A percentile compares a stretch with the other conserved stretches of the same genome.
Evolutionary conservation across 1,140 invertebrate species (phyloP).

Genomic region (Homarus americanus): DNA sequence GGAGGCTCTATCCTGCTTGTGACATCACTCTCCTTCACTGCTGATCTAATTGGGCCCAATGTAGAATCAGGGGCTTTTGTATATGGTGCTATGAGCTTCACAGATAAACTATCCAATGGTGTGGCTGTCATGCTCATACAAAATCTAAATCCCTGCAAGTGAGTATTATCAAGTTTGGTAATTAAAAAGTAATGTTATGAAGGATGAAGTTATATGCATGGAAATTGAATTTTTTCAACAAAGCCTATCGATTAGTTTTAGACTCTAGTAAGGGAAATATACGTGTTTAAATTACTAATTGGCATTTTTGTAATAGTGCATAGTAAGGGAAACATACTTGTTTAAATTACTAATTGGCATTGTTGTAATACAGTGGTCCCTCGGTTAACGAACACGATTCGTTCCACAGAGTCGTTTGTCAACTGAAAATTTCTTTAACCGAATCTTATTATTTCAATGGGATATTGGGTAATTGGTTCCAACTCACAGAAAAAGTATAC

Average conservation of each 20-base stretch:
- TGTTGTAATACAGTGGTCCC: no score
- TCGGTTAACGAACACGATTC: no score
- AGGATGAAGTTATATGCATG: not conserved
- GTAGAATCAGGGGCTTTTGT: constrained; percentile 92
- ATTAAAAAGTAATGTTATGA: not conserved
- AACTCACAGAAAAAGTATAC: no score
- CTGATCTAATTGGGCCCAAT: constrained; percentile 92
- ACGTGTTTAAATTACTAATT: no score
- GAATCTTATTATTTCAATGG: no score
- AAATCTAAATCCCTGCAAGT: constrained; percentile 76
- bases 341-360: no score
- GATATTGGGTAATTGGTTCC: no score
- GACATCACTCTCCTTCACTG: constrained; percentile 91
- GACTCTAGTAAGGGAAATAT: no score
- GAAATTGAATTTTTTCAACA: not conserved
- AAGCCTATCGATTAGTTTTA: not conserved
- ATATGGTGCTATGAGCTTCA: constrained; percentile 97
- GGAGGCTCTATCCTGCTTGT: constrained; percentile 92
- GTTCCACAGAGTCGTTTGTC: no score
- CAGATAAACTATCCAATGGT: constrained; percentile 94
- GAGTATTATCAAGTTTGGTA: constrained; percentile 15
- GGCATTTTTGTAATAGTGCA: no score
- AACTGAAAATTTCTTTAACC: no score
- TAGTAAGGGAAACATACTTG: no score
- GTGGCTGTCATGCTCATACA: constrained; percentile 91